A percentile compares a stretch with the other conserved stretches of the same genome.
Conservation (phyloP, 1,140 invertebrate genomes). For the Homarus americanus region DNA sequence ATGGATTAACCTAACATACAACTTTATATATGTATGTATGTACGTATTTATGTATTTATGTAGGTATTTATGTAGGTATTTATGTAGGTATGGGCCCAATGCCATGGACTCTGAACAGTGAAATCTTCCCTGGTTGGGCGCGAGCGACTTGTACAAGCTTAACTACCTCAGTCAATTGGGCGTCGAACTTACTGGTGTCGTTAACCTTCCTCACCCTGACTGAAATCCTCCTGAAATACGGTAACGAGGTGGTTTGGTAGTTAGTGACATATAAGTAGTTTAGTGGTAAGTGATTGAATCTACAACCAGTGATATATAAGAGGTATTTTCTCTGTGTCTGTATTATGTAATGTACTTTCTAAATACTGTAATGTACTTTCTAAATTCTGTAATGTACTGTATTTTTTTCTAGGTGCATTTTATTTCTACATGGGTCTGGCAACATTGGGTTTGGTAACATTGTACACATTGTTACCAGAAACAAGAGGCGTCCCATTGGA, state of each 20-base stretch:
- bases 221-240: no score
- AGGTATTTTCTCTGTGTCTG: neutral
- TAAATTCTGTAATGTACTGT: neutral
- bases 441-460: conserved; percentile 79
- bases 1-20: no score
- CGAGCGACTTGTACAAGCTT: conserved; percentile 81
- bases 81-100: conserved; percentile 80
- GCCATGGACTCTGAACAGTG: conserved; percentile 85
- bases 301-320: neutral
- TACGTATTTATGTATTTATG: no score
- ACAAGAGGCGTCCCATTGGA: conserved; percentile 81
- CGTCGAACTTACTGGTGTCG: conserved; percentile 82
- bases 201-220: conserved; percentile 81
- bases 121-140: conserved; percentile 84
- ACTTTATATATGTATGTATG: no score
- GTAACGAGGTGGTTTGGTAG: neutral
- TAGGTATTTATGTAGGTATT: no score
- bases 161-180: conserved; percentile 83
- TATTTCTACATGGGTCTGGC: conserved; percentile 81
- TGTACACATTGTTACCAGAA: conserved; percentile 81
- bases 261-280: no score
- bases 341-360: neutral
- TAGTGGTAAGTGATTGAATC: neutral
- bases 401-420: conserved; percentile 79
- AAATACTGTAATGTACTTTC: neutral